phyloP scores from a whole-genome alignment of 2,888 invertebrate species.

The Nymphalis urticae region DNA sequence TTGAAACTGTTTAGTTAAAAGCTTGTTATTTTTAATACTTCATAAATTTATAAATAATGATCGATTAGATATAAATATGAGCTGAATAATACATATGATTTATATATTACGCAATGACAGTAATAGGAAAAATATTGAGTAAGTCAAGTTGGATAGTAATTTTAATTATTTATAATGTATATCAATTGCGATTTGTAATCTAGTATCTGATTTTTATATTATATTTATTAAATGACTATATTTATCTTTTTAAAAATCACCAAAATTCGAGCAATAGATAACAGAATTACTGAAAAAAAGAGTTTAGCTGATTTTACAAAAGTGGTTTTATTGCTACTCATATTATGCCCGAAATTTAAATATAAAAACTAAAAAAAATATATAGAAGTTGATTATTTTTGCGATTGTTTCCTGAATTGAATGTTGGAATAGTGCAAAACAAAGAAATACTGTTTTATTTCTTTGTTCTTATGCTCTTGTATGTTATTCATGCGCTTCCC shows the following conservation, averaged over 20 bases:
- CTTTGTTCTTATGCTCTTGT: slow-evolving; percentile 36
- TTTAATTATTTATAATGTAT: background rate
- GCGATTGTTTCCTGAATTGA: slow-evolving; percentile 18
- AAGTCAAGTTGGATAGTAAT: background rate
- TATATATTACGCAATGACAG: slow-evolving; percentile 10
- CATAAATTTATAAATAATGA: slow-evolving; percentile 25
- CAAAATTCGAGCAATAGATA: too few species aligned
- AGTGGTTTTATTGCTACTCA: too few species aligned
- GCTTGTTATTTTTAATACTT: slow-evolving; percentile 23
- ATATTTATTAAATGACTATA: too few species aligned
- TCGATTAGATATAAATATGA: slow-evolving; percentile 2
- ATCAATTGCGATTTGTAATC: background rate
- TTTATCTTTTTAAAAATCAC: too few species aligned
- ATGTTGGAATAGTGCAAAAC: slow-evolving; percentile 22
- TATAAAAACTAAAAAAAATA: background rate
- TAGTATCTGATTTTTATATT: too few species aligned
- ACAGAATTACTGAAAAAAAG: too few species aligned
- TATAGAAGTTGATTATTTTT: background rate
- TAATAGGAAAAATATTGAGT: background rate
- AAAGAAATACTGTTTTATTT: slow-evolving; percentile 26
- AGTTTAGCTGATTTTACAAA: too few species aligned
- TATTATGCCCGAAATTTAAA: too few species aligned
- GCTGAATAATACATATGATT: slow-evolving; percentile 23
- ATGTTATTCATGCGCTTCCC: slow-evolving; percentile 36
- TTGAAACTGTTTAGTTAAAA: slow-evolving; percentile 27